Percentiles rank a stretch among this genome's conserved stretches.
Conservation (phyloP, 1,140 invertebrate species). For the Bombus impatiens region DNA sequence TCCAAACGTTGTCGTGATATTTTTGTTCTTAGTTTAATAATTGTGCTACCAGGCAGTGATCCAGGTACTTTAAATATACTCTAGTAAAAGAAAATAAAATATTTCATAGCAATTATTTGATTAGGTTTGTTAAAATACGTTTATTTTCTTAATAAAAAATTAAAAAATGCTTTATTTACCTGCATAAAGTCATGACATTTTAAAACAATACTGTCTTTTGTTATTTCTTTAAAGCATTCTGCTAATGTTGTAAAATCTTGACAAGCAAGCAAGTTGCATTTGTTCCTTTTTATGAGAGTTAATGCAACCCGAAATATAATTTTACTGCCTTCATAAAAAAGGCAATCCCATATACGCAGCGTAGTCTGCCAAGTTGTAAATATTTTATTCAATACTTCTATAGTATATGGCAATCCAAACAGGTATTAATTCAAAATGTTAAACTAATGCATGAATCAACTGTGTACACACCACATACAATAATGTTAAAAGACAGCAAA, state of each 20-base stretch:
- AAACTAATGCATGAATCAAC: constrained; percentile 34
- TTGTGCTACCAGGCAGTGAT: constrained; percentile 86
- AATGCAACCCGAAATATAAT: constrained; percentile 93
- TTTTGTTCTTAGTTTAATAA: constrained; percentile 85
- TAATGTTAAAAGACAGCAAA: constrained; percentile 25
- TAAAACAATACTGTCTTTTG: constrained; percentile 87
- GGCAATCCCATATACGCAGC: constrained; percentile 95
- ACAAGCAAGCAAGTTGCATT: constrained; percentile 87
- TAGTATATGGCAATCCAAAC: constrained; percentile 50
- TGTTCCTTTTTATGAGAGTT: constrained; percentile 90
- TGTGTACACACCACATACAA: constrained; percentile 26
- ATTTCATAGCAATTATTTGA: constrained; percentile 7
- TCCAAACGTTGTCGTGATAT: constrained; percentile 83
- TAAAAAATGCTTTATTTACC: constrained; percentile 80
- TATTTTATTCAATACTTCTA: constrained; percentile 50
- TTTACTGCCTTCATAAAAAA: constrained; percentile 97
- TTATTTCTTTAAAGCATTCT: constrained; percentile 90
- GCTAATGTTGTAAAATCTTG: constrained; percentile 89
- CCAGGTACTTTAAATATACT: constrained; percentile 91
- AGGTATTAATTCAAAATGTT: constrained; percentile 45
- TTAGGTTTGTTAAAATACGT: constrained; percentile 1
- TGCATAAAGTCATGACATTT: constrained; percentile 94
- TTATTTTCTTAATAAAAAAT: neutral
- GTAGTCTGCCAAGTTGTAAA: constrained; percentile 86
- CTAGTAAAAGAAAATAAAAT: constrained; percentile 79